Evolutionary conservation across 2,888 invertebrate species (phyloP), one percentile per base, ranked within the genome.

Genomic region (Acanthosepion pharaonis): DNA sequence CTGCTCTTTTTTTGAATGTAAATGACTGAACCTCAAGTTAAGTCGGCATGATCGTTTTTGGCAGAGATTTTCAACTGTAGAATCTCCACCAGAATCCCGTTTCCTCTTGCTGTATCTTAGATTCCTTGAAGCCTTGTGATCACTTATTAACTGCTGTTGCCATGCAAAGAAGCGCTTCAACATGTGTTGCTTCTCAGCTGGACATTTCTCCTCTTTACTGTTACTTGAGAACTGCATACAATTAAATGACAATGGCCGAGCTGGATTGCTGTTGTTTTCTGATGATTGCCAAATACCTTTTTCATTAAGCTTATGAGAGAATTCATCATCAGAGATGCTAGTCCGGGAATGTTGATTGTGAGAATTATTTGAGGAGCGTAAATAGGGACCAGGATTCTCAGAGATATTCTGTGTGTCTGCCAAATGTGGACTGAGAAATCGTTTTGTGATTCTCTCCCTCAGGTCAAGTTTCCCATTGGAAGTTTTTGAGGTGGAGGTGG

Each of bases 121-220:
- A 94, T 48, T 53, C 51, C 55, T 94, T 33, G 94, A 94, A 3
- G 93, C 49, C 25, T 93, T 93, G n/a, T 93, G 93, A 6, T 93
- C 93, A 28, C 51, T 53, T 28, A 93, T 93, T 33, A 93, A 9
- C n/a, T 93, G 93, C 15, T 93, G 93, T 28, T 93, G 93, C 93
- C 93, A 93, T 49, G 93, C 93, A 49, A 93, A 93, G 53, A 93
- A 93, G 51, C 93, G 93, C 20, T 93, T 93, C 93, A 93, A 53
- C 28, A 93, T 42, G 23, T 49, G 93, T 11, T n/a, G 51, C n/a
- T 93, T 93, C 15, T 93, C 93, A 4, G 51, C 49, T 23, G 49
- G 49, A 93, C 49, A 93, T 49, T 93, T 93, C 93, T 93, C 53
- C 53, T 93, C 93, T 93, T 93, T 93, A 48, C 49, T 93, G n/a